Conservation (phyloP, 2,888 invertebrate genomes). For the Ceramica pisi region DNA sequence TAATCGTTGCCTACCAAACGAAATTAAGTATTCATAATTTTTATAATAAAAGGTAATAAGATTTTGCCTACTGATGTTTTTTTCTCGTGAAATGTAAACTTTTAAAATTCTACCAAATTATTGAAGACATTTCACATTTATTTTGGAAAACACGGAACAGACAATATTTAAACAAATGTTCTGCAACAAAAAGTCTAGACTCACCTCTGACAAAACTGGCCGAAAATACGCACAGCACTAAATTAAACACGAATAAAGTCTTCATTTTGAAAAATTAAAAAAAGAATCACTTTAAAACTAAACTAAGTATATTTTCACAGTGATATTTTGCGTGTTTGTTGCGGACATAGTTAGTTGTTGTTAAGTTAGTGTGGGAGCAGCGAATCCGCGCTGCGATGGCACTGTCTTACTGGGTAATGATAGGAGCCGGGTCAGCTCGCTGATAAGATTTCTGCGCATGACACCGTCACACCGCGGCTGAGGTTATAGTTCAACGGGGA, state of each 20-base stretch:
- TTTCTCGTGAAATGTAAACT: slow-evolving; percentile 2
- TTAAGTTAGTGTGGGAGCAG: slow-evolving; percentile 37
- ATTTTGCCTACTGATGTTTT: background rate
- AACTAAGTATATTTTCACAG: slow-evolving; percentile 36
- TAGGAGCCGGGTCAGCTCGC: slow-evolving; percentile 73
- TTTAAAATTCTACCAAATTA: slow-evolving; percentile 1
- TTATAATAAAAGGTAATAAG: no score
- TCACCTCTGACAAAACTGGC: slow-evolving; percentile 73
- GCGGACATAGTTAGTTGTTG: slow-evolving; percentile 43
- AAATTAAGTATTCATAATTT: no score
- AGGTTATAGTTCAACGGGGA: slow-evolving; percentile 69
- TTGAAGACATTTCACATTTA: background rate
- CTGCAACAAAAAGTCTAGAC: slow-evolving; percentile 56
- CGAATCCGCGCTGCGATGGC: slow-evolving; percentile 55
- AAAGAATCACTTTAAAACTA: slow-evolving; percentile 37
- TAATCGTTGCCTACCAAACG: no score
- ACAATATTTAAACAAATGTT: slow-evolving; percentile 70
- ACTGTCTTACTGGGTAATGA: slow-evolving; percentile 71
- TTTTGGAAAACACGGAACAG: background rate
- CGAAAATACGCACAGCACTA: slow-evolving; percentile 73
- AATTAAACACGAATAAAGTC: slow-evolving; percentile 63
- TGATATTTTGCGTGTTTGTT: slow-evolving; percentile 14
- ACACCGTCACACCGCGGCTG: slow-evolving; percentile 34
- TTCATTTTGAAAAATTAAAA: slow-evolving; percentile 65
- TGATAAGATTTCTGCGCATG: slow-evolving; percentile 86